Percentiles rank a stretch among this genome's conserved stretches.
Conservation (phyloP, 2,113 vertebrate genomes). For the Pelodiscus sinensis region DNA sequence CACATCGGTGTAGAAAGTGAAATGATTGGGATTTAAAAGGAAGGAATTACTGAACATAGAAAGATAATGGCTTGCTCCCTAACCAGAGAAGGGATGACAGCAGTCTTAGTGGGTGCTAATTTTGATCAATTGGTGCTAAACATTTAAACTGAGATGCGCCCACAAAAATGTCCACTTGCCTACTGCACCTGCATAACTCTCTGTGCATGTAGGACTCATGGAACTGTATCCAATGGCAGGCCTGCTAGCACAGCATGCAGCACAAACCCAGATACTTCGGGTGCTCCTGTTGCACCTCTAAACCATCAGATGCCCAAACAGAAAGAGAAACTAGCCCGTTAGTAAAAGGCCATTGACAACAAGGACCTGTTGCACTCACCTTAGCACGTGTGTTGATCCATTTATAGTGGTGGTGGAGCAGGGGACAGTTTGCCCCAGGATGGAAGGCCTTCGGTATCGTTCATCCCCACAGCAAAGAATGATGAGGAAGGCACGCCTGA, state of each 20-base stretch:
- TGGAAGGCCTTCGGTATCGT: slow-evolving; percentile 90
- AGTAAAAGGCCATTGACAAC: neutral
- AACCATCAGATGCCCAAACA: neutral
- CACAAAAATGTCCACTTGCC: neutral
- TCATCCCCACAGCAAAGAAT: slow-evolving; percentile 97
- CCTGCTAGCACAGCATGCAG: neutral
- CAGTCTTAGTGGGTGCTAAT: neutral
- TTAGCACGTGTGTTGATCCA: slow-evolving; percentile 94
- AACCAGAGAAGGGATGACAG: neutral
- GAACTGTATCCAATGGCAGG: accelerated
- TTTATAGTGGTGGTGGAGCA: slow-evolving; percentile 95
- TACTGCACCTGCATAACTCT: neutral
- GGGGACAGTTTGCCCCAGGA: slow-evolving; percentile 84
- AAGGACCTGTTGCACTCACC: slow-evolving; percentile 81
- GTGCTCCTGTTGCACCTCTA: neutral
- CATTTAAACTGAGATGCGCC: neutral
- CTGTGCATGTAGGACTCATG: neutral
- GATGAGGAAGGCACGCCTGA: slow-evolving; percentile 99
- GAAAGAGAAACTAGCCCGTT: accelerated
- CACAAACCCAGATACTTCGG: neutral
- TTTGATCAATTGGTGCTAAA: neutral
- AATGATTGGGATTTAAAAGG: neutral
- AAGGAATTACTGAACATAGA: neutral
- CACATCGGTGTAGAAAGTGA: neutral
- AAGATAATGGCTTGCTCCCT: neutral